These are phyloP conservation scores for Shargacucullia verbasci DNA, from an alignment of 2,888 invertebrate genomes.

Conservation along the genomic window DNA sequence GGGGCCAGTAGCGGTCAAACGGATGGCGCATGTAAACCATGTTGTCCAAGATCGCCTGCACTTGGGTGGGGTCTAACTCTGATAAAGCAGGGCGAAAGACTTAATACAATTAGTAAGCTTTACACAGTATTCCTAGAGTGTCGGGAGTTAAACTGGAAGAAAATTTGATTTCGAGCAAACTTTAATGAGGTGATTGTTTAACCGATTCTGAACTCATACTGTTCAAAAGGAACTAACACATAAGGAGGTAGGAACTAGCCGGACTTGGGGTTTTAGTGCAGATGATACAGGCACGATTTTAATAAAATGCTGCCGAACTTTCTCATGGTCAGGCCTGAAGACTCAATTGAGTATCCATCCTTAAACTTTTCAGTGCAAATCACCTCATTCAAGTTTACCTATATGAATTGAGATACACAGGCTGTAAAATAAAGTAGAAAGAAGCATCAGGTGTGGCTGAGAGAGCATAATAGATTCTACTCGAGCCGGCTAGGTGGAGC, in stretches of 20 bases:
- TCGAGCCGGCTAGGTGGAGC: constrained; percentile 2
- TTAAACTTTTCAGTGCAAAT: not conserved
- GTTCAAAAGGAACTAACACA: not conserved
- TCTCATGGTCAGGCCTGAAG: not conserved
- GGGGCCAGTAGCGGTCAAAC: constrained; percentile 82
- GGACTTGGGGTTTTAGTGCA: no score
- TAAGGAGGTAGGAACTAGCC: not conserved
- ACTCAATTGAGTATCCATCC: not conserved
- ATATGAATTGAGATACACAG: constrained; percentile 1
- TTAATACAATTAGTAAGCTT: constrained; percentile 77
- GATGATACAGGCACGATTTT: not conserved
- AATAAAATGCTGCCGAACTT: not conserved
- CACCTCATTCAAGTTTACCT: not conserved
- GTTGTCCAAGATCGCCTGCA: constrained; percentile 81
- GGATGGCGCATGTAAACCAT: constrained; percentile 75
- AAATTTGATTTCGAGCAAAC: constrained; percentile 5
- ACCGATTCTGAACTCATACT: constrained; percentile 6
- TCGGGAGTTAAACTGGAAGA: constrained; percentile 3
- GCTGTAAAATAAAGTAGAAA: constrained; percentile 3
- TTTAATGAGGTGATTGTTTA: constrained; percentile 13
- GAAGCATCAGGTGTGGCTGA: constrained; percentile 33
- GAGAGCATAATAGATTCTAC: constrained; percentile 11
- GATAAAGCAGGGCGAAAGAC: constrained; percentile 72
- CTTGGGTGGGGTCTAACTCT: constrained; percentile 84
- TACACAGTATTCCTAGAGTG: constrained; percentile 14